Base-by-base conservation (phyloP, 2,113 vertebrate species). In the Todiramphus saurophagus region DNA sequence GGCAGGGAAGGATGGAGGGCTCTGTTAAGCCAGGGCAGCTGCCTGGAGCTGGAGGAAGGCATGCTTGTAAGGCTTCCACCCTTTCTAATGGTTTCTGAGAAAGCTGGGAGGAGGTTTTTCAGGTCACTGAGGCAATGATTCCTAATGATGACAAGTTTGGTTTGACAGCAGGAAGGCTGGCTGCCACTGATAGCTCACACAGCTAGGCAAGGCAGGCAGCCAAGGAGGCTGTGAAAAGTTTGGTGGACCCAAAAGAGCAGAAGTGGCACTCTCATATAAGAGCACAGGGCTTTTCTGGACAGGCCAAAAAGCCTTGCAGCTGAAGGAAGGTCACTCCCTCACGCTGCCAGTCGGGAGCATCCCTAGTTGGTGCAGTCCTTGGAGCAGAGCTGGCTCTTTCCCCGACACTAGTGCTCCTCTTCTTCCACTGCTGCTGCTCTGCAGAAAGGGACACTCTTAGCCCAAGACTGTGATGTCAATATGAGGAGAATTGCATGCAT, bases 341-440 rank as follows among this genome's bases (percentile, higher is more conserved):
- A 7, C 0, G 0, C 59, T 76, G 63, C 16, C 1, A 1, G 27
- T 23, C 35, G 83, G 67, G 58, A 87, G 33, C 44, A 76, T 46
- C 44, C 33, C 7, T 2, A 1, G 19, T 9, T 3, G 0, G 4
- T 11, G 53, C 0, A 5, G 35, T n/a, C 20, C 35, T 50, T 1
- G 2, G 64, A 64, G n/a, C 10, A 89, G 33, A 64, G 44, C 2
- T 2, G 4, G 28, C 43, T 59, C 27, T 50, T 81, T 59, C 44
- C 14, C 13, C 12, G 21, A 13, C 37, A 56, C 9, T 4, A 25
- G 9, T 17, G 5, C 30, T 24, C 30, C 16, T 68, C 60, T 67
- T 70, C 5, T 2, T 20, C n/a, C 31, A 20, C 21, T 6, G 4
- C 37, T 74, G 37, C 23, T 31, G 43, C 20, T 31, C 39, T 39